Conservation (phyloP, 2,888 invertebrate genomes). For the Nineta flava region DNA sequence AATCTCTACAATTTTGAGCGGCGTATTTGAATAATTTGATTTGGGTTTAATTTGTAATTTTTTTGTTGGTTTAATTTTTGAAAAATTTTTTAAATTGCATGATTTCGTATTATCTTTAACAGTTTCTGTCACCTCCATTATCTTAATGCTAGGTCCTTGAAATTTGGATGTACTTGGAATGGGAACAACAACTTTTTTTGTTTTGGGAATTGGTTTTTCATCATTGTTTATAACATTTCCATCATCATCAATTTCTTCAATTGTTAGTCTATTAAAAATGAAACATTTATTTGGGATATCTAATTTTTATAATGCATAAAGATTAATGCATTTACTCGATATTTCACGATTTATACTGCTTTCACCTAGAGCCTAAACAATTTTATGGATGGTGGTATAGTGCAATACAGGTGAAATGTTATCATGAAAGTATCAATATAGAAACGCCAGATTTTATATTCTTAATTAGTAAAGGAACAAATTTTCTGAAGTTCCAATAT, state of each 20-base stretch:
- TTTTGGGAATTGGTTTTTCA: slow-evolving; percentile 1
- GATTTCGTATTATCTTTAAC: slow-evolving; percentile 1
- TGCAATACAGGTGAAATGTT: no score
- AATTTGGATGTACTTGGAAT: slow-evolving; percentile 9
- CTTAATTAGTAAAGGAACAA: no score
- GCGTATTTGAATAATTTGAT: background rate
- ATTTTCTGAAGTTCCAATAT: no score
- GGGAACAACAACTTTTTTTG: slow-evolving; percentile 8
- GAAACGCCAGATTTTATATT: no score
- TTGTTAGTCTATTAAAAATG: slow-evolving; percentile 3
- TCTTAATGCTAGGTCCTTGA: slow-evolving; percentile 6
- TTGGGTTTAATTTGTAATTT: background rate
- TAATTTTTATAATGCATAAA: no score
- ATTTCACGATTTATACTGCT: no score
- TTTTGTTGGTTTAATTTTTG: background rate
- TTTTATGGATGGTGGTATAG: no score
- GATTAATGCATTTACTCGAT: no score
- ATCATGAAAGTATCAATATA: no score
- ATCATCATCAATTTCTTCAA: slow-evolving; percentile 11
- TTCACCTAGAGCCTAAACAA: no score
- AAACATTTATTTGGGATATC: no score
- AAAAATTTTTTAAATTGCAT: background rate
- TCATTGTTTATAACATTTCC: slow-evolving; percentile 3
- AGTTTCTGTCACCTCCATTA: slow-evolving; percentile 7
- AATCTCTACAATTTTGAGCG: background rate